These are phyloP conservation scores for Myotis pilosus DNA, from an alignment of 2,797 vertebrate genomes.

Conservation along the genomic window DNA sequence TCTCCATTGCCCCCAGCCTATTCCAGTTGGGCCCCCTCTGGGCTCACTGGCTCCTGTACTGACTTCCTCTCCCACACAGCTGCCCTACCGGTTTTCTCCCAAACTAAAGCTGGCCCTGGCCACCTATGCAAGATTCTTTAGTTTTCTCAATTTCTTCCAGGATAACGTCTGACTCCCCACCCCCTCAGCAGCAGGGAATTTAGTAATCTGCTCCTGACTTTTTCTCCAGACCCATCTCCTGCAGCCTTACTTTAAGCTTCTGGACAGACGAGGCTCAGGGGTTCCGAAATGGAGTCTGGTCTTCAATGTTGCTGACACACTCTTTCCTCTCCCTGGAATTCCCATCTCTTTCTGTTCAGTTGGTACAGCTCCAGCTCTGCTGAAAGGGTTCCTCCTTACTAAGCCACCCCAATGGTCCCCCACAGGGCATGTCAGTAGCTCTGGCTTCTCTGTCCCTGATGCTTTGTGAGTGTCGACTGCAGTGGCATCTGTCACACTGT, in stretches of 20 bases:
- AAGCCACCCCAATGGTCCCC: too few species aligned
- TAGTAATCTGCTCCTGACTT: background rate
- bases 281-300: background rate
- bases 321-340: background rate
- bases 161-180: background rate
- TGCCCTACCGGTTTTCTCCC: rapidly evolving
- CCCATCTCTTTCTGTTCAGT: background rate
- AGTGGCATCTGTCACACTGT: background rate
- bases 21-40: background rate
- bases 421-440: background rate
- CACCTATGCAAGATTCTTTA: background rate
- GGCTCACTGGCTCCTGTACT: background rate
- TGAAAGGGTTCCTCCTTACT: background rate
- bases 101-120: background rate
- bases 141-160: too few species aligned
- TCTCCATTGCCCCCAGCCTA: too few species aligned
- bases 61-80: background rate
- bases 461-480: background rate
- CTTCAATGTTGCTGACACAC: rapidly evolving
- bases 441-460: background rate
- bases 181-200: background rate
- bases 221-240: background rate
- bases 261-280: background rate
- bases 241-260: background rate
- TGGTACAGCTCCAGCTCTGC: background rate